These are phyloP conservation scores for Cephalopachus bancanus DNA, from an alignment of 2,797 vertebrate genomes.

Conservation along the genomic window DNA sequence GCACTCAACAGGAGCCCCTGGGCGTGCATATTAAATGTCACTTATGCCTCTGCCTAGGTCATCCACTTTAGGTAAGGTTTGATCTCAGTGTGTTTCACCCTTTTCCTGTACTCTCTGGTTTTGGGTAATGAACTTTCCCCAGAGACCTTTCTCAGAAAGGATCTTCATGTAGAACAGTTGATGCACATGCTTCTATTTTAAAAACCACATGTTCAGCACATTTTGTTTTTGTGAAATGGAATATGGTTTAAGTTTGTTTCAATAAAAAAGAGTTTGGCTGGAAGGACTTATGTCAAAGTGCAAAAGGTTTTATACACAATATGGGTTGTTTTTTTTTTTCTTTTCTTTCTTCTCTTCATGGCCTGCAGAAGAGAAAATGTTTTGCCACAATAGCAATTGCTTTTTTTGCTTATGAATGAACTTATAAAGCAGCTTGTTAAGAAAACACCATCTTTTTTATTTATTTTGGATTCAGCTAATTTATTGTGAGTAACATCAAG, in stretches of 20 bases:
- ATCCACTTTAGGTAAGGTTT: slow-evolving; percentile 86
- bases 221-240: slow-evolving; percentile 90
- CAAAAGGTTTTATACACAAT: slow-evolving; percentile 90
- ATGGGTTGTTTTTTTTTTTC: slow-evolving; percentile 60
- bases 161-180: slow-evolving; percentile 87
- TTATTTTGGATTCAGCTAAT: slow-evolving; percentile 87
- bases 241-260: slow-evolving; percentile 91
- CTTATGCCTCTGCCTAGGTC: slow-evolving; percentile 86
- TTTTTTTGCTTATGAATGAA: slow-evolving; percentile 69
- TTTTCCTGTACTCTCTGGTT: slow-evolving; percentile 89
- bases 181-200: slow-evolving; percentile 89
- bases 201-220: slow-evolving; percentile 92
- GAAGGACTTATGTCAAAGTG: slow-evolving; percentile 90
- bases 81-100: slow-evolving; percentile 86
- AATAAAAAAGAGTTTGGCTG: slow-evolving; percentile 86
- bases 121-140: slow-evolving; percentile 89
- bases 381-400: slow-evolving; percentile 80
- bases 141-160: slow-evolving; percentile 87
- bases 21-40: slow-evolving; percentile 90
- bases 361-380: slow-evolving; percentile 77
- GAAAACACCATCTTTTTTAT: slow-evolving; percentile 82
- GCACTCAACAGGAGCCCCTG: slow-evolving; percentile 90
- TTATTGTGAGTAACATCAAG: slow-evolving; percentile 86
- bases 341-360: slow-evolving; percentile 64
- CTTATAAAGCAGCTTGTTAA: slow-evolving; percentile 76